Evolutionary conservation across 2,113 vertebrate genomes (phyloP).

Genomic region (Diadophis punctatus): DNA sequence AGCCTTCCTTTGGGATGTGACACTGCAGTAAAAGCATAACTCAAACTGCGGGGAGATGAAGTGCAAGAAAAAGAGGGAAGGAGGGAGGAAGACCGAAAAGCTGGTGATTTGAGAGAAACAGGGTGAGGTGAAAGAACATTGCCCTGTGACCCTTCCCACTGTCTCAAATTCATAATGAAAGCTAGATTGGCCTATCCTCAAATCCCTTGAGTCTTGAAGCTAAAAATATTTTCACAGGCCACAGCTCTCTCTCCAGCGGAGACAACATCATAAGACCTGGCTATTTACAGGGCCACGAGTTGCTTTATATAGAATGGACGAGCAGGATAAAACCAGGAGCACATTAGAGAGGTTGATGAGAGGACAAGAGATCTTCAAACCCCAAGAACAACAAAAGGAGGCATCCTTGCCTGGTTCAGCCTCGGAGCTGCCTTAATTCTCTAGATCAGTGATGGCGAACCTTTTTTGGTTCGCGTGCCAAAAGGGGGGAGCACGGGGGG

Average conservation of each 20-base stretch:
- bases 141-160: slow-evolving; percentile 43
- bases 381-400: not conserved
- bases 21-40: slow-evolving; percentile 50
- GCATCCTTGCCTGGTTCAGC: not conserved
- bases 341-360: not conserved
- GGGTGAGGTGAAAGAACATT: slow-evolving; percentile 1
- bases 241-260: slow-evolving; percentile 52
- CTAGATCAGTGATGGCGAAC: too few species aligned
- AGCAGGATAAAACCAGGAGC: slow-evolving; percentile 16
- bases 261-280: slow-evolving; percentile 63
- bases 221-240: slow-evolving; percentile 63
- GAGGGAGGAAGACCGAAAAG: slow-evolving; percentile 1
- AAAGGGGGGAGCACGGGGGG: too few species aligned
- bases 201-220: slow-evolving; percentile 55
- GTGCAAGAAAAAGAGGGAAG: not conserved
- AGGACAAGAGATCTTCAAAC: not conserved
- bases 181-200: slow-evolving; percentile 28
- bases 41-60: slow-evolving; percentile 34
- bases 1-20: slow-evolving; percentile 20
- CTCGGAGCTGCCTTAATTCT: not conserved
- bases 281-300: slow-evolving; percentile 61
- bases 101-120: slow-evolving; percentile 35
- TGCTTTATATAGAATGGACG: slow-evolving; percentile 22
- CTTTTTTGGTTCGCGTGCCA: too few species aligned
- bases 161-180: slow-evolving; percentile 24